Conservation (phyloP, 1,140 invertebrate genomes). For the Drosophila nannoptera region DNA sequence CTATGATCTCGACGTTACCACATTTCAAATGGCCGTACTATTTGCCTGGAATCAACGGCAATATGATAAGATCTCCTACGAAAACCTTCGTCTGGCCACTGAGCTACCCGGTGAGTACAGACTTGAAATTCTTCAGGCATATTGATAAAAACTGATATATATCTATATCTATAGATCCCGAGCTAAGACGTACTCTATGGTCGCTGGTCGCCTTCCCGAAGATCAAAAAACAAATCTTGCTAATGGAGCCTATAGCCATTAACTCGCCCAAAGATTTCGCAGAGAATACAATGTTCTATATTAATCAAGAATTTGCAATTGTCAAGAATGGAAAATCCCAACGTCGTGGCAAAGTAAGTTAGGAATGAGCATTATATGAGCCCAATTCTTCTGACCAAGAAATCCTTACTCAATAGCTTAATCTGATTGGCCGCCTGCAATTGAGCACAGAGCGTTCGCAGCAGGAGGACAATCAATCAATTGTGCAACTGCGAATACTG, state of each 20-base stretch:
- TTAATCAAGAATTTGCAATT: constrained; percentile 96
- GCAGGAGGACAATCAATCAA: constrained; percentile 98
- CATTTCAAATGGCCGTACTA: constrained; percentile 99
- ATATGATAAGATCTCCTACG: constrained; percentile 94
- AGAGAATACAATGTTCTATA: constrained; percentile 95
- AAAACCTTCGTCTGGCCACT: constrained; percentile 96
- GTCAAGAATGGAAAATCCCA: constrained; percentile 96
- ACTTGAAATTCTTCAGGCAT: not conserved
- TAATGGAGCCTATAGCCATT: constrained; percentile 86
- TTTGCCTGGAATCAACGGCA: constrained; percentile 99
- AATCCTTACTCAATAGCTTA: constrained; percentile 80
- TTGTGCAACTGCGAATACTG: constrained; percentile 96
- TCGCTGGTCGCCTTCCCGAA: constrained; percentile 98
- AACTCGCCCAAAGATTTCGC: constrained; percentile 95
- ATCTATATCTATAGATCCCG: constrained; percentile 84
- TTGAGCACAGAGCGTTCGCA: constrained; percentile 96
- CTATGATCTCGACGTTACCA: constrained; percentile 99
- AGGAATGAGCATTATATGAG: not conserved
- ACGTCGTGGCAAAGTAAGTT: constrained; percentile 90
- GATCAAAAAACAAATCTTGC: constrained; percentile 93
- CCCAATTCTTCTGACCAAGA: not conserved
- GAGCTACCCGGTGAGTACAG: constrained; percentile 86
- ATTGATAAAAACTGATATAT: not conserved
- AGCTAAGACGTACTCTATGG: constrained; percentile 97
- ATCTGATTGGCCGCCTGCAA: constrained; percentile 96